Evolutionary conservation across 2,113 vertebrate species (phyloP).

Genomic region (Poeciliopsis prolifica): DNA sequence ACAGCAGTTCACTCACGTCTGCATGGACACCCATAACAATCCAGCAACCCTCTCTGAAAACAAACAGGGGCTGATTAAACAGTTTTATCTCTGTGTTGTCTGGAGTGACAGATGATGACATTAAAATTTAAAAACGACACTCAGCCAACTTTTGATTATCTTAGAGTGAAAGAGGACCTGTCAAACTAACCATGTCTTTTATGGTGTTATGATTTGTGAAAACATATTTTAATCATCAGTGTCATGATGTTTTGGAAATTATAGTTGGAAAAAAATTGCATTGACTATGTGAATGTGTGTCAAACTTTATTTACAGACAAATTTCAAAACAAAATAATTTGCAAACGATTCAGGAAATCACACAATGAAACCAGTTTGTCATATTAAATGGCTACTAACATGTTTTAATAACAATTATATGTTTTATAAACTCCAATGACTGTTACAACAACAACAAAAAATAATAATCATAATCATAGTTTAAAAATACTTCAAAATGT

Average conservation of each 20-base stretch:
- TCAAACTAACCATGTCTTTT: not conserved
- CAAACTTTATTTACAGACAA: no score
- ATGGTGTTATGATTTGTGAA: not conserved
- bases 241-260: not conserved
- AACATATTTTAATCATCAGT: not conserved
- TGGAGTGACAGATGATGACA: not conserved
- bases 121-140: not conserved
- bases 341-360: no score
- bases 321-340: no score
- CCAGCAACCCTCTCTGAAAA: not conserved
- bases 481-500: no score
- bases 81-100: not conserved
- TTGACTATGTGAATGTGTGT: no score
- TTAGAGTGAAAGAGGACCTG: not conserved
- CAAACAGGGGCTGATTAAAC: slow-evolving; percentile 9
- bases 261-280: not conserved
- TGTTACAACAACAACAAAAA: no score
- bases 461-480: no score
- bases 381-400: no score
- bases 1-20: slow-evolving; percentile 37
- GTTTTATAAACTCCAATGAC: no score
- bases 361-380: no score
- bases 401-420: no score
- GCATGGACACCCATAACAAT: not conserved
- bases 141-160: not conserved